A percentile compares a stretch with the other conserved stretches of the same genome.
These are phyloP conservation scores for Perca schrenkii DNA, from an alignment of 2,113 vertebrate genomes.

Conservation along the genomic window DNA sequence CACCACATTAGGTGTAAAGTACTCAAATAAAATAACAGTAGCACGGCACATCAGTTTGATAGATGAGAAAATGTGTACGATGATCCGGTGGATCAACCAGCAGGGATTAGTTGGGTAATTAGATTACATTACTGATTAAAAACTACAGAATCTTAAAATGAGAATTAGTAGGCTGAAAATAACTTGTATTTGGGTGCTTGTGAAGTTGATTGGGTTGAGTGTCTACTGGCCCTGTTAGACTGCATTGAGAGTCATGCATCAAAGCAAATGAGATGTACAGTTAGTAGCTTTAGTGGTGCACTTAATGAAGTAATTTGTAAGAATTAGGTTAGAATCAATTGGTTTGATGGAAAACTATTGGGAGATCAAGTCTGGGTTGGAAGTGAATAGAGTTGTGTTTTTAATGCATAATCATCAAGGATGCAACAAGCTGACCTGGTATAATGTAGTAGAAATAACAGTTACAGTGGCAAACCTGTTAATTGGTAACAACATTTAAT, in stretches of 20 bases:
- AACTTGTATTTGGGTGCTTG: not conserved
- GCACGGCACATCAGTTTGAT: slow-evolving; percentile 10
- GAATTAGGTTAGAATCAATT: slow-evolving; percentile 38
- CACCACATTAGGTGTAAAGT: not conserved
- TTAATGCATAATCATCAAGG: not conserved
- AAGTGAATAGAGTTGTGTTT: slow-evolving; percentile 2
- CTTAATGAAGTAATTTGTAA: slow-evolving; percentile 44
- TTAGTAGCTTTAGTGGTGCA: slow-evolving; percentile 21
- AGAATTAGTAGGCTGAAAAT: not conserved
- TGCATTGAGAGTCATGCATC: slow-evolving; percentile 9
- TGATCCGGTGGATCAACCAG: not conserved
- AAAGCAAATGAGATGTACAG: slow-evolving; percentile 36
- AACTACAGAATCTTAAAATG: not conserved
- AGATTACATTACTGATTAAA: not conserved
- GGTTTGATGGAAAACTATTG: slow-evolving; percentile 29
- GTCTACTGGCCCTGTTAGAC: not conserved
- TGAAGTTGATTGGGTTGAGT: slow-evolving; percentile 15
- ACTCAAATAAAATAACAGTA: not conserved
- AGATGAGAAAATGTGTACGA: not conserved
- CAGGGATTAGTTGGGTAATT: not conserved
- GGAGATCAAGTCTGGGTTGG: slow-evolving; percentile 8
- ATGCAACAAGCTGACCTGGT: too few relatives aligned
- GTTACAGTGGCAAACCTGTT: too few relatives aligned
- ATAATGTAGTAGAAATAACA: too few relatives aligned
- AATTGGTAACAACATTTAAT: too few relatives aligned